phyloP scores from a whole-genome alignment of 1,140 invertebrate genomes.

The Magallana ariakensis region DNA sequence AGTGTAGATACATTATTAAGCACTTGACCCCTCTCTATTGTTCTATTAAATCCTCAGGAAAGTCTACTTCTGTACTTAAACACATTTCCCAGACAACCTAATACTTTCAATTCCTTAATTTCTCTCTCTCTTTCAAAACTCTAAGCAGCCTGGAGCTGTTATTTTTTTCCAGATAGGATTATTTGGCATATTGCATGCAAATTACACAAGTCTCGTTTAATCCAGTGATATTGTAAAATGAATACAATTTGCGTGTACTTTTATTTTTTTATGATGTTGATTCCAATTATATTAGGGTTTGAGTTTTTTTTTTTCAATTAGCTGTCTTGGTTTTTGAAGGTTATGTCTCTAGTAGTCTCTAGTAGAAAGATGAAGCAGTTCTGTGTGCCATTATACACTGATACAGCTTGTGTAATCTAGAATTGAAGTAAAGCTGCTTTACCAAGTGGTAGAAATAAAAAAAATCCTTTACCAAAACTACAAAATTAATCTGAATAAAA shows the following conservation, averaged over 20 bases:
- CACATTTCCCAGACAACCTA: too few relatives aligned
- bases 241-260: constrained; percentile 11
- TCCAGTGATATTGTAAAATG: not conserved
- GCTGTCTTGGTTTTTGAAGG: not conserved
- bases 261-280: not conserved
- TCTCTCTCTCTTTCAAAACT: too few relatives aligned
- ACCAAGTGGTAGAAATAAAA: not conserved
- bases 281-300: not conserved
- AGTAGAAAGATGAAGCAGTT: not conserved
- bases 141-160: too few relatives aligned
- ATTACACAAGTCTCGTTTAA: not conserved
- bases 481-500: not conserved
- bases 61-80: too few relatives aligned
- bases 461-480: not conserved
- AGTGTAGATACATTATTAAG: not conserved
- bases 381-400: not conserved
- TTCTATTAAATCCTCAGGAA: not conserved
- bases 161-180: too few relatives aligned
- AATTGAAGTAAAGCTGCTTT: constrained; percentile 11
- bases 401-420: not conserved
- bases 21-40: not conserved
- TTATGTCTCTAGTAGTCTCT: not conserved
- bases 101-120: too few relatives aligned
- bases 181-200: not conserved
- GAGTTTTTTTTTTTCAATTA: not conserved